Base-by-base conservation (phyloP, 2,888 invertebrate species). In the Allygus modestus region DNA sequence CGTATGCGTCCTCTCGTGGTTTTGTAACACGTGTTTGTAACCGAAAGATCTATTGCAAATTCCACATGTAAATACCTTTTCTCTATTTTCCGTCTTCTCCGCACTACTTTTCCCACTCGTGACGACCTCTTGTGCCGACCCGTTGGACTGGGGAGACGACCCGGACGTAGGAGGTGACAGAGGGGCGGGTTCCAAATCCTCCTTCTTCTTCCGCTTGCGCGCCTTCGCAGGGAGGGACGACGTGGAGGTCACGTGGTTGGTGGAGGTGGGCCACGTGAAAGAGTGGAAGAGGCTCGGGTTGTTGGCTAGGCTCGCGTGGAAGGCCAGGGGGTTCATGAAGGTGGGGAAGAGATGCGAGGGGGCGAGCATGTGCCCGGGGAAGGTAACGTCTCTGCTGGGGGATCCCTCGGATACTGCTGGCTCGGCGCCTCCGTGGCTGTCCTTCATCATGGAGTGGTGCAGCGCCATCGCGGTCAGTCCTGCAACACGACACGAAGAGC, bases 1-100 rank as follows among this genome's bases (percentile, higher is more conserved):
- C 0, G 98, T 98, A 90, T 98, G 98, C 0, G 98, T 98, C 88
- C 98, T 94, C 89, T 97, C 97, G 91, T 98, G 98, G 90, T 98
- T 98, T 91, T 98, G 97, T 79, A 98, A 92, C 26, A 98, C 98
- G 91, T 98, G 98, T 89, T 98, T 98, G 92, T 98, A 98, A 75
- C 97, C 97, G 89, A 98, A 98, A 15, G 96, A 96, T 87, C 97
- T 94, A 85, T 95, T 95, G 91, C 98, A 98, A 73, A 96, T 94
- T 83, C 95, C 95, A 91, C 98, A 98, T 31, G 96, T 96, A 91
- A 98, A 98, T 84, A 96, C 95, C 90, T 97, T 96, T 89, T 97
- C 97, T 15, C 95, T 89, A 7, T 89, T 89, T 73, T 86, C 82
- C 51, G 75, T 31, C 51, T 75, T 83, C 11, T 83, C 83, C 37